These are phyloP conservation scores for Indri indri DNA, from an alignment of 2,113 vertebrate species.

Conservation along the genomic window DNA sequence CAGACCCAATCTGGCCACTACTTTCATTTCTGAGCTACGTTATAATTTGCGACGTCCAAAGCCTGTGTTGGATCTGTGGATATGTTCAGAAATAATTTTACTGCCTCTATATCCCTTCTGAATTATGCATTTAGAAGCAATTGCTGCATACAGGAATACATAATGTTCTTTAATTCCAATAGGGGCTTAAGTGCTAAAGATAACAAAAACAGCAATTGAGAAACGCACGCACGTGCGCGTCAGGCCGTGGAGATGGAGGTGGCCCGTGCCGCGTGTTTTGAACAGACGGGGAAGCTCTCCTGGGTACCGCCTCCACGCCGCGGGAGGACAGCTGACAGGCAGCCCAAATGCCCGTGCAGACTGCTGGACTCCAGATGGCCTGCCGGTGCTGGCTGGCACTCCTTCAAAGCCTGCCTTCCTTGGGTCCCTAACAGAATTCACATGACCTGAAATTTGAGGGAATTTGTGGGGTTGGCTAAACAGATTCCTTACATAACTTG, in stretches of 20 bases:
- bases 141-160: rapidly evolving
- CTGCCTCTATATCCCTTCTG: rapidly evolving
- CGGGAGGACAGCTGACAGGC: neutral
- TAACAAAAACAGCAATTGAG: neutral
- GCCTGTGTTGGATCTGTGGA: rapidly evolving
- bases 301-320: rapidly evolving
- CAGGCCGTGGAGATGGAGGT: rapidly evolving
- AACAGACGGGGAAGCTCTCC: neutral
- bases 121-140: neutral
- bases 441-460: neutral
- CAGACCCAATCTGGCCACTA: rapidly evolving
- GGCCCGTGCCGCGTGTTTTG: rapidly evolving
- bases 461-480: rapidly evolving
- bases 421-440: neutral
- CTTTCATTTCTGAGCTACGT: rapidly evolving
- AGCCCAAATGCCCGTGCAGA: rapidly evolving
- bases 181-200: neutral
- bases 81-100: neutral
- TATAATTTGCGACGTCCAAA: rapidly evolving
- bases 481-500: rapidly evolving
- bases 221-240: rapidly evolving
- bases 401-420: neutral
- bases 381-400: rapidly evolving
- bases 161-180: rapidly evolving
- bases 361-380: neutral